These are phyloP conservation scores for Zaprionus africanus DNA, from an alignment of 1,140 invertebrate genomes.

Conservation along the genomic window DNA sequence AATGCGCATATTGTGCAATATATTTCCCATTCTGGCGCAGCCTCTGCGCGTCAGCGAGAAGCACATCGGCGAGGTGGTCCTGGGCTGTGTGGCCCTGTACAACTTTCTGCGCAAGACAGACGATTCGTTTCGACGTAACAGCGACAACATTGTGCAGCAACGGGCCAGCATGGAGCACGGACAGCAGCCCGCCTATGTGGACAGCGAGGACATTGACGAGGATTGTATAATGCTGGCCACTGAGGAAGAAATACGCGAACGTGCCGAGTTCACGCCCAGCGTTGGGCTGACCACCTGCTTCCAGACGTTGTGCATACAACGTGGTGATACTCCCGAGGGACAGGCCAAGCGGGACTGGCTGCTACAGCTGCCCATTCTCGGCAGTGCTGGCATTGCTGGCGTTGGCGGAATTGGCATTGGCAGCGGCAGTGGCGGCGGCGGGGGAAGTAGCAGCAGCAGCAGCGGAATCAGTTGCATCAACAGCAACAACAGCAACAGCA, in stretches of 20 bases:
- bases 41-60: slow-evolving; percentile 74
- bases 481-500: slow-evolving; percentile 9
- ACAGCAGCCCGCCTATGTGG: slow-evolving; percentile 58
- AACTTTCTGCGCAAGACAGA: slow-evolving; percentile 83
- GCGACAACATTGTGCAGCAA: slow-evolving; percentile 75
- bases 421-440: neutral
- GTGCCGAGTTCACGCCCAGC: slow-evolving; percentile 75
- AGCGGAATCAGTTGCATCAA: slow-evolving; percentile 4
- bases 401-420: slow-evolving; percentile 7
- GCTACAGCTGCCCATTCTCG: slow-evolving; percentile 55
- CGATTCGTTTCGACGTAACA: slow-evolving; percentile 69
- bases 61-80: slow-evolving; percentile 75
- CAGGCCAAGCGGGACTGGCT: slow-evolving; percentile 72
- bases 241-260: slow-evolving; percentile 72
- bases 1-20: slow-evolving; percentile 77
- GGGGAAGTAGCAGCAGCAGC: slow-evolving; percentile 18
- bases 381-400: slow-evolving; percentile 3
- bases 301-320: slow-evolving; percentile 63
- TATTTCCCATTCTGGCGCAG: slow-evolving; percentile 77
- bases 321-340: slow-evolving; percentile 65
- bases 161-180: slow-evolving; percentile 45
- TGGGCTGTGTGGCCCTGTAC: slow-evolving; percentile 78
- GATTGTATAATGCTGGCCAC: slow-evolving; percentile 80
- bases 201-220: slow-evolving; percentile 73
- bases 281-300: slow-evolving; percentile 76